Evolutionary conservation across 2,888 invertebrate genomes (phyloP), one percentile per base, ranked within the genome.

Genomic region (Thereva unica): DNA sequence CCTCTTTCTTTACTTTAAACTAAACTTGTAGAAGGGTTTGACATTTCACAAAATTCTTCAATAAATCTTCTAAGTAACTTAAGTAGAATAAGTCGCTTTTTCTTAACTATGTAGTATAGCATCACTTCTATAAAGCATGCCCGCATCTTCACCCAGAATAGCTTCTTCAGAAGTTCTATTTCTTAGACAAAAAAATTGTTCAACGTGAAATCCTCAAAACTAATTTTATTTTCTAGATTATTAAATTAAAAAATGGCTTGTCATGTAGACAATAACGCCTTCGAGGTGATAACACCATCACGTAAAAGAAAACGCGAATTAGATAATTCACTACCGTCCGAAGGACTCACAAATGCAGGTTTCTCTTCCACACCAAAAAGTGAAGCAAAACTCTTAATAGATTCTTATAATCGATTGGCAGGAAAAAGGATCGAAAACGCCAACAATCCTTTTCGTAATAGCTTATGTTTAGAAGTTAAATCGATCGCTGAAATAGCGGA

Each of bases 291-390:
- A 5, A 73, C 73, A 44, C 73, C 79, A 40, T 71, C 74, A 53
- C 76, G 78, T 64, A 80, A 80, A 68, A 76, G 81, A 63, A 80
- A 80, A 74, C 74, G 80, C 37, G 75, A 78, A 69, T 71, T 74
- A 52, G 71, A 71, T 40, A 69, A 23, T 23, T 23, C 65, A 49
- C 57, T 12, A 40, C n/a, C 41, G 35, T 41, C 9, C 9, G 55
- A 59, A 42, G 67, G 66, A 45, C 35, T 67, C 5, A 76, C 76
- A 4, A 80, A 80, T 71, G 75, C 76, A 40, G 79, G 78, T 0
- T 80, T 77, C 55, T 77, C 78, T 45, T 80, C 80, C 9, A 80
- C 80, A 35, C 80, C 80, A 8, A 79, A 78, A 65, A 77, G 76
- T 67, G 64, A 75, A 37, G 59, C 75, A 0, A 75, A 73, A 6